phyloP scores from a whole-genome alignment of 2,888 invertebrate genomes.

The Cotesia congregata region DNA sequence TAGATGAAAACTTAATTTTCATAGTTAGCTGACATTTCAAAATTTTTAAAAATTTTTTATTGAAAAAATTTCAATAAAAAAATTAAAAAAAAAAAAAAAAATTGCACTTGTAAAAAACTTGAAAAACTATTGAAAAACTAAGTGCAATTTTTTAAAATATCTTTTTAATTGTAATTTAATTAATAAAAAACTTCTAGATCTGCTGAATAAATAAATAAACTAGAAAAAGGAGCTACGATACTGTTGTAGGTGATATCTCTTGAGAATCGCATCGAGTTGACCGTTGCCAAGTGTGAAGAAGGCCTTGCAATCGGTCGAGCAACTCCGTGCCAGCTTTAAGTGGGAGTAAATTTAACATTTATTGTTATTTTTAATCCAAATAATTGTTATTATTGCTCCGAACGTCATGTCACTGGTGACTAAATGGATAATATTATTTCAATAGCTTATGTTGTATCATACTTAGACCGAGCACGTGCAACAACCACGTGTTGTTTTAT shows the following conservation, averaged over 20 bases:
- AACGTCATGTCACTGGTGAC: background rate
- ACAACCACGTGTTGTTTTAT: background rate
- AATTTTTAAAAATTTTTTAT: too few relatives aligned
- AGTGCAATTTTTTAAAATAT: too few relatives aligned
- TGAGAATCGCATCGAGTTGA: constrained; percentile 42
- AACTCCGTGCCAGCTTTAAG: constrained; percentile 44
- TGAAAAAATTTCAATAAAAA: too few relatives aligned
- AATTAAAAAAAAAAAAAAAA: too few relatives aligned
- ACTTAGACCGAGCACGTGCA: background rate
- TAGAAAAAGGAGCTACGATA: background rate
- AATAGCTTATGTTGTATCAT: background rate
- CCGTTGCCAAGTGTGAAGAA: constrained; percentile 54
- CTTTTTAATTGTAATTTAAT: too few relatives aligned
- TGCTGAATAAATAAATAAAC: too few relatives aligned
- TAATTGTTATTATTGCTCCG: background rate
- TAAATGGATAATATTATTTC: background rate
- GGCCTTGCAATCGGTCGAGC: constrained; percentile 48
- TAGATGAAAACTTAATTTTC: too few relatives aligned
- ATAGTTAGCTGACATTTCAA: too few relatives aligned
- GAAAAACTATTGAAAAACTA: too few relatives aligned
- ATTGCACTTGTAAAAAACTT: too few relatives aligned
- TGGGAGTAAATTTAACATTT: constrained; percentile 51
- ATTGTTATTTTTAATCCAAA: constrained; percentile 54
- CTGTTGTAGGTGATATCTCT: background rate
- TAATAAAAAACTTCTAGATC: too few relatives aligned